Conservation (phyloP, 2,888 invertebrate genomes). For the Drosophila lacicola region DNA sequence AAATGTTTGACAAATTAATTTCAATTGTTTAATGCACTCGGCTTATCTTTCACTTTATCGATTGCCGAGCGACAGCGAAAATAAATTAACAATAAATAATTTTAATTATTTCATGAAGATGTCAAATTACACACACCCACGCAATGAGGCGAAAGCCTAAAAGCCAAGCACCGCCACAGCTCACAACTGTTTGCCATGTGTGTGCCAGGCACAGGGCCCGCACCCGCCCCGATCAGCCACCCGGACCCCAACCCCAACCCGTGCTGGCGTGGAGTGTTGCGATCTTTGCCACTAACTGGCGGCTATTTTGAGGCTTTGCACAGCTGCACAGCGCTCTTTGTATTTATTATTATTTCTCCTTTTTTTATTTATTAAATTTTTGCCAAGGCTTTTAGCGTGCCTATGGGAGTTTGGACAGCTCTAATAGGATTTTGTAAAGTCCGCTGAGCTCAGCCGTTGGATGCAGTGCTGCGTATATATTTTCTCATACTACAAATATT, state of each 20-base stretch:
- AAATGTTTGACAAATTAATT: conserved; percentile 76
- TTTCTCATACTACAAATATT: conserved; percentile 24
- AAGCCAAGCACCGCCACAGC: conserved; percentile 34
- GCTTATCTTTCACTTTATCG: conserved; percentile 75
- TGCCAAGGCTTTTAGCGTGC: conserved; percentile 60
- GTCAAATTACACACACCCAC: conserved; percentile 81
- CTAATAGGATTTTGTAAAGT: conserved; percentile 73
- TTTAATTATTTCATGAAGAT: conserved; percentile 82
- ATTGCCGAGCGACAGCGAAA: conserved; percentile 62
- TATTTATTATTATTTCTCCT: conserved; percentile 67
- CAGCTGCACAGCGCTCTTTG: conserved; percentile 72
- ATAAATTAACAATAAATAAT: conserved; percentile 81
- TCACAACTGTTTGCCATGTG: conserved; percentile 50
- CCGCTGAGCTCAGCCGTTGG: conserved; percentile 51
- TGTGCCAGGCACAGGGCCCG: conserved; percentile 42
- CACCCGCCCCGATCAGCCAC: background rate
- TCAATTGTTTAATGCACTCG: conserved; percentile 73
- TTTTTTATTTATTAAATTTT: conserved; percentile 72
- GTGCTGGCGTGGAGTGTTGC: conserved; percentile 38
- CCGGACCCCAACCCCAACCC: conserved; percentile 6
- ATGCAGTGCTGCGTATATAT: conserved; percentile 12
- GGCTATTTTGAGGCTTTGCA: conserved; percentile 64
- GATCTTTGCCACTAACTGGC: conserved; percentile 75
- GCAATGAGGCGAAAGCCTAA: conserved; percentile 53
- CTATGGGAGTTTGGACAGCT: conserved; percentile 63